A percentile compares a stretch with the other conserved stretches of the same genome.
Conservation (phyloP, 2,113 vertebrate genomes). For the Odocoileus hemionus region DNA sequence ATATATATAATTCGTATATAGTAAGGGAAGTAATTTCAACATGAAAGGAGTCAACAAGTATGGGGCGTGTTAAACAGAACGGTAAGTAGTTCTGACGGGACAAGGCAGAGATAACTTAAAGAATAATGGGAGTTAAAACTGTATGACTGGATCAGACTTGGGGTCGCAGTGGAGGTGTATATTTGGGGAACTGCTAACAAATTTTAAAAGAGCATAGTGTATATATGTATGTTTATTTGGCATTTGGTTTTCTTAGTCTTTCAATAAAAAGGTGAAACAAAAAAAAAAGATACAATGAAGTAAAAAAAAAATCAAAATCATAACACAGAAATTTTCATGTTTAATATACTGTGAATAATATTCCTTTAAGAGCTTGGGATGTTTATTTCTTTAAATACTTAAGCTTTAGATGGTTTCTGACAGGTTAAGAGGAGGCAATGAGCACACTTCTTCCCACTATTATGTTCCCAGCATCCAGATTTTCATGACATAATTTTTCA, state of each 20-base stretch:
- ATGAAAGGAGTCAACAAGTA: background rate
- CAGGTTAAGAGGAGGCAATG: background rate
- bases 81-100: background rate
- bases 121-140: background rate
- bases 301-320: background rate
- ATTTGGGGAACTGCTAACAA: background rate
- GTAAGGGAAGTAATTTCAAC: background rate
- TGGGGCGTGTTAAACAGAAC: background rate
- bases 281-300: background rate
- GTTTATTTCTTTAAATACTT: too few species aligned
- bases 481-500: background rate
- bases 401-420: background rate
- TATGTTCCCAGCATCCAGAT: background rate
- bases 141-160: background rate
- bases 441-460: too few species aligned
- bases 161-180: background rate
- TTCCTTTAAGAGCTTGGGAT: background rate
- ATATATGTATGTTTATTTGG: background rate
- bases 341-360: background rate
- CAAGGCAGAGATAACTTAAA: background rate
- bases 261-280: slow-evolving; percentile 31
- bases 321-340: background rate
- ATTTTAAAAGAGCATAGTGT: background rate
- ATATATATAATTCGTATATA: background rate
- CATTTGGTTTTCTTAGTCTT: slow-evolving; percentile 44